These are phyloP conservation scores for Troilus luridus DNA, from an alignment of 2,888 invertebrate species.

Conservation along the genomic window DNA sequence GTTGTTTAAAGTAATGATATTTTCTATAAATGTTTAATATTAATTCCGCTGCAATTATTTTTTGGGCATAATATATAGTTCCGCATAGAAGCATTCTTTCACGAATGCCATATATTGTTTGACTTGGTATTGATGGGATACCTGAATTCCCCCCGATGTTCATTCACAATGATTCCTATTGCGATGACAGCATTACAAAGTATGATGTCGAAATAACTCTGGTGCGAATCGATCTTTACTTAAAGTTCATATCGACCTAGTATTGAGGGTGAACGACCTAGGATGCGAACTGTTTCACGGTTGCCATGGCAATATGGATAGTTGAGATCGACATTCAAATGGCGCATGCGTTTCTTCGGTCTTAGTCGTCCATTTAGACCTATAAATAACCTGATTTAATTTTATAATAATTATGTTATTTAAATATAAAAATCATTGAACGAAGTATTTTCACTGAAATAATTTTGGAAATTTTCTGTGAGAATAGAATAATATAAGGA, in stretches of 20 bases:
- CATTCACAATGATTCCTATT: not conserved
- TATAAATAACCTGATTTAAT: not conserved
- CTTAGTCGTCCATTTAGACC: slow-evolving; percentile 15
- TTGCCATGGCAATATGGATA: slow-evolving; percentile 52
- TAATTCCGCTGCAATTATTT: no score
- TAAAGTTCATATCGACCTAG: slow-evolving; percentile 42
- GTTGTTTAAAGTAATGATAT: no score
- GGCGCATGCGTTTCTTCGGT: slow-evolving; percentile 49
- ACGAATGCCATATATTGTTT: not conserved
- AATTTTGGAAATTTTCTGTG: no score
- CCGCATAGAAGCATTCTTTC: no score
- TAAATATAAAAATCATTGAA: not conserved
- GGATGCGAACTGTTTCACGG: slow-evolving; percentile 52
- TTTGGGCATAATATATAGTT: no score
- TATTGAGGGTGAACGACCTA: slow-evolving; percentile 50
- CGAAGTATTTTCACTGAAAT: not conserved
- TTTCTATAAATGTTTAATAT: no score
- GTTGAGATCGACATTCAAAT: slow-evolving; percentile 47
- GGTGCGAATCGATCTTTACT: not conserved
- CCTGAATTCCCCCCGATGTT: not conserved
- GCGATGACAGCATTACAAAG: not conserved
- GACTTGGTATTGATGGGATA: not conserved
- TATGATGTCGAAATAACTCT: not conserved
- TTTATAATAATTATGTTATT: not conserved
- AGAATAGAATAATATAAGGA: no score